Base-by-base conservation (phyloP, 2,113 vertebrate species). In the Solea senegalensis region DNA sequence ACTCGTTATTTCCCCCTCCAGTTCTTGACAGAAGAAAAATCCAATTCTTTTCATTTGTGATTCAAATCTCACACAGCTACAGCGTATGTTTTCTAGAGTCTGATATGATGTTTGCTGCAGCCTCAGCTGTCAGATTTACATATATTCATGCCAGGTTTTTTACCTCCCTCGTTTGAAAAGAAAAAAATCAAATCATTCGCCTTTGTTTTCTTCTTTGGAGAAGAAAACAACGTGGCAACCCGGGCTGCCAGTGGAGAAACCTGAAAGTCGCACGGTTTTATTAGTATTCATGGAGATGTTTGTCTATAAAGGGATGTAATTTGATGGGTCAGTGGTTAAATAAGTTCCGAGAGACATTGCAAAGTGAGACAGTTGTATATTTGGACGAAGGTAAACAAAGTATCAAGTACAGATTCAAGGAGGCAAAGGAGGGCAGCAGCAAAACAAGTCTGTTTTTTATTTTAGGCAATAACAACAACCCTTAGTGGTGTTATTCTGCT, bases 211-310 rank as follows among this genome's bases (percentile, higher is more conserved):
- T 34, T 34, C 34, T 34, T 34, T 6, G 34, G 62, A 71, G 61
- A 60, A 48, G 62, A 55, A 70, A 57, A 16, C 16, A 21, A 21
- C 21, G 39, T 48, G 61, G 45, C 44, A 54, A 57, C 55, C 10
- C 0, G 2, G 53, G 67, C 73, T 73, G 60, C 34, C 45, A 8
- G 69, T 26, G n/a, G 40, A 52, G 59, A 74, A 75, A 57, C 26
- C 43, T 46, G 46, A 81, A 82, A 76, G 78, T 80, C 58, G 61
- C 50, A 50, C 5, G 28, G 51, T 71, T 78, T 80, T 73, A 75
- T 74, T 77, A 73, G 76, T 55, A 78, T 86, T 80, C 74, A 73
- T 50, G 70, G 53, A 78, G 54, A 78, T 12, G 61, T 78, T 77
- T 69, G 28, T 62, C 41, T 58, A 71, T 71, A 68, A 86, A 27